Base-by-base conservation (phyloP, 2,113 vertebrate genomes). In the Pachypanchax playfairii region DNA sequence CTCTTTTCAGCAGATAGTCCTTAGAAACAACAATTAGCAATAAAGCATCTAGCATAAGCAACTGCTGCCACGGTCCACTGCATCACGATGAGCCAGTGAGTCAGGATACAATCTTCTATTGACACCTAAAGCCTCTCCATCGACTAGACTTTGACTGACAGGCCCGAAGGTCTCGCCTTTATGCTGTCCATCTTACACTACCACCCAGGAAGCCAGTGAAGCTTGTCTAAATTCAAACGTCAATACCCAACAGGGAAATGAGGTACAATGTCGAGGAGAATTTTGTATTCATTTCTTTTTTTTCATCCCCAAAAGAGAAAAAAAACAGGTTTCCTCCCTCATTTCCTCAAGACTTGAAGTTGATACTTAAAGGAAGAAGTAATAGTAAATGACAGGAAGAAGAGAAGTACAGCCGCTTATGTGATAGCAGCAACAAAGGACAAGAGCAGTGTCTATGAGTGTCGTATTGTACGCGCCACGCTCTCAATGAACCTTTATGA, bases 41-140 rank as follows among this genome's bases (percentile, higher is more conserved):
- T n/a, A 46, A 41, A 77, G 50, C 22, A 57, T 39, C 8, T 54
- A 46, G 75, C 46, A 61, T 60, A 53, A 48, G 62, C 72, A 41
- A 61, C 57, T 39, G 56, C 35, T 46, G 70, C 56, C 52, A 77
- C 14, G 69, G 71, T 75, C 62, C 77, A 73, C 29, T 63, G 79
- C 75, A 49, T 84, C 77, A 87, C 84, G 79, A 81, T 87, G 71
- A 83, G 70, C 29, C 38, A 65, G 71, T 2, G 15, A 82, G 76
- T 53, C 28, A 77, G 83, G 81, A 84, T 79, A 81, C 84, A 65
- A 80, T 87, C 81, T 85, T 54, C 72, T 84, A 79, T 70, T 82
- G 86, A 88, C 80, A 82, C 58, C 43, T 50, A 60, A 66, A 81
- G 82, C 65, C 83, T 79, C 59, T 6, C 39, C 71, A 90, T 90